Base-by-base conservation (phyloP, 1,140 invertebrate genomes). In the Proales similis region DNA sequence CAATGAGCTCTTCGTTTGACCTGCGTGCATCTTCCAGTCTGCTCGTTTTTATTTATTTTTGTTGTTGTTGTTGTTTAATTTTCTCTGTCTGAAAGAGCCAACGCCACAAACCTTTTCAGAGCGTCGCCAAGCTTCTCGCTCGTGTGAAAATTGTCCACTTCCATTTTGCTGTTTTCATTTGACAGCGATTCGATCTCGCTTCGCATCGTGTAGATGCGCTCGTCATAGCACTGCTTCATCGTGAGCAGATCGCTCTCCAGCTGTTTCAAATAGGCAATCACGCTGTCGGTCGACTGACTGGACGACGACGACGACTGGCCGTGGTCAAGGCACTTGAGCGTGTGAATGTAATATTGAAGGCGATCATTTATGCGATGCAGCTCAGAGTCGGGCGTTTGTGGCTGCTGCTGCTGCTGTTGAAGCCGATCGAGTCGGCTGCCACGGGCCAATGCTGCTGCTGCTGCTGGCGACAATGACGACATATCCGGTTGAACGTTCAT, bases 91-190 rank as follows among this genome's bases (percentile, higher is more conserved):
- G 39, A 4, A 43, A 43, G 6, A 46, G 17, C 24, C 24, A 46
- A 5, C 6, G 24, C 17, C 22, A 5, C 11, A 12, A 11, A 57
- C 51, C 45, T 57, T 2, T 29, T 22, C 4, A 57, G 26, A 42
- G 45, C 39, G 45, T 57, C 51, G 7, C 30, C 45, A 17, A 57
- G 12, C 22, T 57, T 57, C 4, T 26, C 29, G 20, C 45, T 24
- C 7, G 45, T 26, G 32, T 57, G 39, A 26, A 42, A 57, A 42
- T 57, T 57, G 14, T 57, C 51, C 1, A 57, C 12, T 1, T 36
- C 39, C 29, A 42, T 42, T 39, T 57, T 57, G 30, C 45, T 57
- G 39, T 57, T 57, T 22, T 42, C 51, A 42, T 26, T n/a, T n/a
- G 51, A 57, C 27, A 57, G 20, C 32, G 39, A 36, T 42, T 57